Conservation (phyloP, 2,888 invertebrate species). For the Leptura quadrifasciata region DNA sequence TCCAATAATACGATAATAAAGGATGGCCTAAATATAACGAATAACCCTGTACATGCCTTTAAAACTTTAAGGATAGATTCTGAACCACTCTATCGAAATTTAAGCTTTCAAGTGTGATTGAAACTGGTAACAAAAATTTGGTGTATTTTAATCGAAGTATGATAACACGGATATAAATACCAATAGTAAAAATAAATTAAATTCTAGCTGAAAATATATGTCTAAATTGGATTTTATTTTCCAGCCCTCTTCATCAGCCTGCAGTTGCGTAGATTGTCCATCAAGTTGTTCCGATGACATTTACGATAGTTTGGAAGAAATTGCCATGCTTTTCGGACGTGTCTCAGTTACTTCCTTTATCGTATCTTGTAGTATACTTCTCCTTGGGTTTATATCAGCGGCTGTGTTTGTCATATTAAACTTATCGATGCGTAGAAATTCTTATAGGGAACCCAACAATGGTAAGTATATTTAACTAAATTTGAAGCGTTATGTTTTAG, state of each 20-base stretch:
- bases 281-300: constrained; percentile 78
- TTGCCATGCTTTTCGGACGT: constrained; percentile 73
- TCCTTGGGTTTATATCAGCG: constrained; percentile 50
- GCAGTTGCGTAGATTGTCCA: constrained; percentile 87
- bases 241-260: constrained; percentile 77
- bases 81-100: no score
- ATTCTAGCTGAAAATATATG: not conserved
- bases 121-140: no score
- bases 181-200: no score
- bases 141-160: no score
- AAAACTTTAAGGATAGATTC: no score
- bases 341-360: constrained; percentile 81
- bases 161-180: no score
- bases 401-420: constrained; percentile 25
- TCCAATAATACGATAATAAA: no score
- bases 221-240: constrained; percentile 43
- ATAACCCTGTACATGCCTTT: no score
- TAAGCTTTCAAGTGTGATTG: no score
- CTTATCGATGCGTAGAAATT: not conserved
- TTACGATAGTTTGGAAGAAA: constrained; percentile 70
- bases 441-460: not conserved
- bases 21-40: no score
- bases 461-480: constrained; percentile 5
- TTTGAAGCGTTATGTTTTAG: no score
- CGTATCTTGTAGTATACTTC: constrained; percentile 76